Evolutionary conservation across 2,888 invertebrate genomes (phyloP).

Genomic region (Synanthedon tipuliformis): DNA sequence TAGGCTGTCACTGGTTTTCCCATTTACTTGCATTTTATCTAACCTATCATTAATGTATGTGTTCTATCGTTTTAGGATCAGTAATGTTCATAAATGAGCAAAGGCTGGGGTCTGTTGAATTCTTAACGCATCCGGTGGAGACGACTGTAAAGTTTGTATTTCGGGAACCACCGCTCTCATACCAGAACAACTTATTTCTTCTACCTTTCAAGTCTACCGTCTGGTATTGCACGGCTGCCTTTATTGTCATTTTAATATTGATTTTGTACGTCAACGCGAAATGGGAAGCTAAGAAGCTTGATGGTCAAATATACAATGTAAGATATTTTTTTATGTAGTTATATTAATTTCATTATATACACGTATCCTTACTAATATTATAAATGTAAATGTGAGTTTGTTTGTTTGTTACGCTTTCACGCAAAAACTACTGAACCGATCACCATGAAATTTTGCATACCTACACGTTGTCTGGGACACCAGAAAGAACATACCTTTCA

Average conservation of each 20-base stretch:
- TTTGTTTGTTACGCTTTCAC: too few species aligned
- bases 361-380: too few species aligned
- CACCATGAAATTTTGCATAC: too few species aligned
- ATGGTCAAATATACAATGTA: background rate
- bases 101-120: conserved; percentile 42
- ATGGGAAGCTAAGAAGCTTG: conserved; percentile 34
- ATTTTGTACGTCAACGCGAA: conserved; percentile 32
- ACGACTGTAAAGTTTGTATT: conserved; percentile 67
- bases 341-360: too few species aligned
- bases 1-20: background rate
- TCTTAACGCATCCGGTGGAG: conserved; percentile 46
- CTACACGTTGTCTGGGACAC: too few species aligned
- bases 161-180: conserved; percentile 74
- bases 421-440: too few species aligned
- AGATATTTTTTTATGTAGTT: background rate
- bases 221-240: conserved; percentile 65
- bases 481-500: too few species aligned
- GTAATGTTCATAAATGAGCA: conserved; percentile 25
- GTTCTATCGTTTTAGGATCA: conserved; percentile 21
- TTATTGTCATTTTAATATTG: conserved; percentile 36
- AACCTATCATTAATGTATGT: background rate
- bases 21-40: background rate
- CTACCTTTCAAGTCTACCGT: conserved; percentile 72
- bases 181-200: conserved; percentile 73
- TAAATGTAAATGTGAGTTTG: too few species aligned